phyloP scores from a whole-genome alignment of 1,140 invertebrate species.

The Neoseiulus cucumeris region DNA sequence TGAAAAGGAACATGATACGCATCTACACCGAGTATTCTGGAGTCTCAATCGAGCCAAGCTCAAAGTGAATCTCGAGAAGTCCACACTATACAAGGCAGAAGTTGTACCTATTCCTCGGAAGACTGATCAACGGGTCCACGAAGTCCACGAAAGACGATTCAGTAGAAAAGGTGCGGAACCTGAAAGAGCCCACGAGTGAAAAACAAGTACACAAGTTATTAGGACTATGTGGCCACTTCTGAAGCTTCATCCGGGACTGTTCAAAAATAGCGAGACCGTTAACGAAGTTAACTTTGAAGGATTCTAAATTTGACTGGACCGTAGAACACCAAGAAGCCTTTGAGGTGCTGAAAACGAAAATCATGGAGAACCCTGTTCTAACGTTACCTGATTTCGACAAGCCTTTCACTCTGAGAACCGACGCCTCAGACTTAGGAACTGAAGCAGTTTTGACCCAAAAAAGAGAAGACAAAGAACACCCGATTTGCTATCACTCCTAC shows the following conservation, averaged over 20 bases:
- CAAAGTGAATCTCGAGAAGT: too few relatives aligned
- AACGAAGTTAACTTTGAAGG: not conserved
- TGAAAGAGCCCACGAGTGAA: not conserved
- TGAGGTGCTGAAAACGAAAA: not conserved
- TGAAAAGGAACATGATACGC: too few relatives aligned
- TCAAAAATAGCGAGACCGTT: not conserved
- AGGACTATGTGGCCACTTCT: not conserved
- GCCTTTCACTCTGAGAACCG: not conserved
- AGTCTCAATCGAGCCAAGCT: too few relatives aligned
- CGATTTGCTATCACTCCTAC: not conserved
- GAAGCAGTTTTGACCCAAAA: not conserved
- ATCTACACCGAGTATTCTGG: too few relatives aligned
- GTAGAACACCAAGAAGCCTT: not conserved
- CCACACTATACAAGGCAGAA: too few relatives aligned
- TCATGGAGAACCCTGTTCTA: not conserved
- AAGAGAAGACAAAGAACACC: not conserved
- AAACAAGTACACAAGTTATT: not conserved
- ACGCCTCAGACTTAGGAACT: slow-evolving; percentile 6
- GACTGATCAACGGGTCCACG: too few relatives aligned
- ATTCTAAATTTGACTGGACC: not conserved
- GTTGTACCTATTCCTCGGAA: too few relatives aligned
- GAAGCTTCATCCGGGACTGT: slow-evolving; percentile 1
- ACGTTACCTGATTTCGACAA: not conserved
- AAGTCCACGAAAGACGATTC: too few relatives aligned
- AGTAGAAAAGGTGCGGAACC: not conserved